Conservation (phyloP, 2,113 vertebrate species). For the Antigone vipio region DNA sequence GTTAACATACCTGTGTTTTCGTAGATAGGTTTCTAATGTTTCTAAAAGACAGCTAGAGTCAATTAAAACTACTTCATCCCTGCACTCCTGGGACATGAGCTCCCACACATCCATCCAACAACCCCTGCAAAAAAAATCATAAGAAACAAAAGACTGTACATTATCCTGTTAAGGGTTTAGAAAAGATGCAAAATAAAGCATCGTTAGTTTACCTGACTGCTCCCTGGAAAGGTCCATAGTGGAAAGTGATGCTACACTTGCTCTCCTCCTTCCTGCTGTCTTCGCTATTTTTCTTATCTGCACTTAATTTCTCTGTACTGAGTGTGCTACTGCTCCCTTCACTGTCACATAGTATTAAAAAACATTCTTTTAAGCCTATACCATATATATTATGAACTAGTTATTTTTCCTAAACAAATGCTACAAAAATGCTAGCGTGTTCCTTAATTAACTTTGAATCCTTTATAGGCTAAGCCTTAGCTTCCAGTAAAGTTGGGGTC, state of each 20-base stretch:
- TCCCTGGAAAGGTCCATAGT: constrained; percentile 76
- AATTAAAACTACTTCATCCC: constrained; percentile 95
- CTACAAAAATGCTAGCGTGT: neutral
- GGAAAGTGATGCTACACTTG: constrained; percentile 80
- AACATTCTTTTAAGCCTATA: neutral
- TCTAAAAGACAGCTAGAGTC: constrained; percentile 92
- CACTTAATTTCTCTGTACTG: constrained; percentile 77
- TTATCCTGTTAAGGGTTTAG: neutral
- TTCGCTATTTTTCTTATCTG: constrained; percentile 78
- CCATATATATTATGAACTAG: neutral
- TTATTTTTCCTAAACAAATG: neutral
- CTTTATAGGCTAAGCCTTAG: neutral
- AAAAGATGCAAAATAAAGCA: neutral
- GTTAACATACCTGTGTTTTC: constrained; percentile 88
- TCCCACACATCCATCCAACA: constrained; percentile 99
- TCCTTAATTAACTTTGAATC: neutral
- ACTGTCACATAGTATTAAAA: constrained; percentile 68
- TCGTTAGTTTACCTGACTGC: constrained; percentile 68
- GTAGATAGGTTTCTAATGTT: constrained; percentile 93
- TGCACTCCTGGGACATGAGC: constrained; percentile 97
- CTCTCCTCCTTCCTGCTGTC: constrained; percentile 75
- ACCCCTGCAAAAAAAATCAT: constrained; percentile 74
- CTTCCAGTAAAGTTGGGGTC: neutral
- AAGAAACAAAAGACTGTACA: neutral
- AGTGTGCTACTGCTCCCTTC: constrained; percentile 76